Percentiles rank a stretch among this genome's conserved stretches.
These are phyloP conservation scores for Phrixothrix hirtus DNA, from an alignment of 2,888 invertebrate genomes.

Conservation along the genomic window DNA sequence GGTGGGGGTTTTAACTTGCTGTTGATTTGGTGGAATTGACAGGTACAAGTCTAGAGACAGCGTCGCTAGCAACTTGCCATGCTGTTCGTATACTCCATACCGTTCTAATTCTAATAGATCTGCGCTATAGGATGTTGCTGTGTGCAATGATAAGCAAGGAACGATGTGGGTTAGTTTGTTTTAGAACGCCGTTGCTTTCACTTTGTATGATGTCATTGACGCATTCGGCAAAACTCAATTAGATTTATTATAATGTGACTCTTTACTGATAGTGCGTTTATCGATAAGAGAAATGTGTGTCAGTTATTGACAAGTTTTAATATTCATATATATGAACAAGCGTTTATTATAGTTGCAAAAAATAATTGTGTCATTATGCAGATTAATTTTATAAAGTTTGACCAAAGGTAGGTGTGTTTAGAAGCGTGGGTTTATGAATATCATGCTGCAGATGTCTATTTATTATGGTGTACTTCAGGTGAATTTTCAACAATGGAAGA, in stretches of 20 bases:
- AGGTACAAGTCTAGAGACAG: slow-evolving; percentile 1
- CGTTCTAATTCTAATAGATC: slow-evolving; percentile 6
- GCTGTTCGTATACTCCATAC: not conserved
- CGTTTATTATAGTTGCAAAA: slow-evolving; percentile 1
- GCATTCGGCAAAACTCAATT: not conserved
- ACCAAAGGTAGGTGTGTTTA: slow-evolving; percentile 46
- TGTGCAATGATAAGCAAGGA: no score
- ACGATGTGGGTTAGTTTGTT: slow-evolving; percentile 24
- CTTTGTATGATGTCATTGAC: slow-evolving; percentile 8
- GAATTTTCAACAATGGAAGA: slow-evolving; percentile 59
- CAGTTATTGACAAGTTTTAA: slow-evolving; percentile 7
- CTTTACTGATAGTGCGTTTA: slow-evolving; percentile 2
- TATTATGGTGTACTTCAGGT: slow-evolving; percentile 24
- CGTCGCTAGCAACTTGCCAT: not conserved
- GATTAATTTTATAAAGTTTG: slow-evolving; percentile 38
- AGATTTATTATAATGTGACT: not conserved
- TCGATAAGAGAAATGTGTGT: slow-evolving; percentile 6
- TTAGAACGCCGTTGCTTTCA: slow-evolving; percentile 11
- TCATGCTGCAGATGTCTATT: slow-evolving; percentile 24
- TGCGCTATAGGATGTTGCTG: slow-evolving; percentile 17
- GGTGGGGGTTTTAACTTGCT: no score
- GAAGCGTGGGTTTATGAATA: slow-evolving; percentile 20
- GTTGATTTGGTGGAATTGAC: slow-evolving; percentile 16
- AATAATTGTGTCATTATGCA: slow-evolving; percentile 18
- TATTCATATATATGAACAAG: slow-evolving; percentile 1